Base-by-base conservation (phyloP, 92 coral and sea anemone genomes). In the Palythoa grandiflora region DNA sequence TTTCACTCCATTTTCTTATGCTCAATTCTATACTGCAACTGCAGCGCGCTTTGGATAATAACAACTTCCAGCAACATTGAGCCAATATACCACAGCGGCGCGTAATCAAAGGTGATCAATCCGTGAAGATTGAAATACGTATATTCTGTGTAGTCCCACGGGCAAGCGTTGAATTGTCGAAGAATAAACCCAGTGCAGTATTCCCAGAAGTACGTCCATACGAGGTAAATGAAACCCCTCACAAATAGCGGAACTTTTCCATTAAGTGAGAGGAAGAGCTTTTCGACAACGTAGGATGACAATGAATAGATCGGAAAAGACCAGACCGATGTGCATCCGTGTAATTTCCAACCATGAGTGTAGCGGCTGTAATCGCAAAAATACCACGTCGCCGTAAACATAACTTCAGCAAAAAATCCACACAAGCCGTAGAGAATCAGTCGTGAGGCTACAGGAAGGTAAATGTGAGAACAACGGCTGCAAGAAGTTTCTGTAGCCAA, bases 331-430 rank as follows among this genome's bases (percentile, higher is more conserved):
- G 99, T 93, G 76, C 99, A 95, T 16, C 99, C 99, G 61, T 97
- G 99, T 13, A 97, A 90, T 70, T 96, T 97, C 99, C 99, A 97
- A 16, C 99, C 96, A 68, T 95, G 96, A 5, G 89, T 93, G 85
- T 97, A 97, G 73, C 89, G 92, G 16, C 52, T 93, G 50, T 96
- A 92, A 73, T 97, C 99, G 40, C 96, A 88, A 68, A 97, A 91
- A 84, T 95, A 97, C 99, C 99, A 97, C 0, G 96, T 92, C 50
- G 98, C 98, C 17, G 99, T 97, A 87, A 97, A 97, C 95, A 93
- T 95, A 2, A 97, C 98, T 71, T 97, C 99, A 51, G 97, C 93
- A 73, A 94, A 97, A 40, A 97, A 93, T 6, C 99, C 99, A 66
- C 96, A 92, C 83, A 96, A 88, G 47, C 99, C 99, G 89, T 96